A percentile compares a stretch with the other conserved stretches of the same genome.
phyloP scores from a whole-genome alignment of 2,797 vertebrate species.

The Etheostoma nigrum region DNA sequence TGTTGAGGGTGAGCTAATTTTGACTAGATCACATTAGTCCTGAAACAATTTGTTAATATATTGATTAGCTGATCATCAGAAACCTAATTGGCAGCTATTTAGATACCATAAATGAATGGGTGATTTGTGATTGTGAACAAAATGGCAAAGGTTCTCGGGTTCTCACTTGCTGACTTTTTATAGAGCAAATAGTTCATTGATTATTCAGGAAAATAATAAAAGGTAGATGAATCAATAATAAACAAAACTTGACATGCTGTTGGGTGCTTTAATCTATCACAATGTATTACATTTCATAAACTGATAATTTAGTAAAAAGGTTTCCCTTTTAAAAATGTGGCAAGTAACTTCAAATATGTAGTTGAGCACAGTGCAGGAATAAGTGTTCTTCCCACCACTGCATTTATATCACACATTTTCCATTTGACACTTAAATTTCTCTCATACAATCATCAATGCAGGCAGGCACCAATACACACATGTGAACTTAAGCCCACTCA shows the following conservation, averaged over 20 bases:
- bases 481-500: constrained; percentile 23
- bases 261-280: neutral
- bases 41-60: neutral
- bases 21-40: neutral
- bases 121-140: neutral
- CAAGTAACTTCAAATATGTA: neutral
- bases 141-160: neutral
- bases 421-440: constrained; percentile 32
- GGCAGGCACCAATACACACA: constrained; percentile 11
- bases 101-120: neutral
- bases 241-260: neutral
- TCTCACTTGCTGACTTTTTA: constrained; percentile 3
- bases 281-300: neutral
- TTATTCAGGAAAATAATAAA: neutral
- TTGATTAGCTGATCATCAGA: neutral
- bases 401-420: neutral
- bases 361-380: neutral
- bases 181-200: neutral
- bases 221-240: neutral
- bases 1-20: neutral
- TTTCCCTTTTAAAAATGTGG: neutral
- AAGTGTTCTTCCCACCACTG: neutral
- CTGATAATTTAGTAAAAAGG: neutral
- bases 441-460: constrained; percentile 24
- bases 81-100: neutral